These are phyloP conservation scores for Elanus axillaris DNA, from an alignment of 2,113 vertebrate genomes.

Conservation along the genomic window DNA sequence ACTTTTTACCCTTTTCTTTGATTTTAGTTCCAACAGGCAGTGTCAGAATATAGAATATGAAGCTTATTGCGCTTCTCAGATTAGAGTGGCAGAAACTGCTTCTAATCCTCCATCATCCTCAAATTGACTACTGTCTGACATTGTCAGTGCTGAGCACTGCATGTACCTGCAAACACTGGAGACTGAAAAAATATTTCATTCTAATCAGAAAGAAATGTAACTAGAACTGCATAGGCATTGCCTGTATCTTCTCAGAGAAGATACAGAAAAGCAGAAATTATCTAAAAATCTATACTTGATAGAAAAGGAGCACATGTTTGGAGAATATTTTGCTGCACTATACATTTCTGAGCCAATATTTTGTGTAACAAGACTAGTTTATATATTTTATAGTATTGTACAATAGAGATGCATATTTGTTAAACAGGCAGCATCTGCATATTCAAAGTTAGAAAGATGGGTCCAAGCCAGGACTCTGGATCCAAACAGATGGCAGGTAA, in stretches of 20 bases:
- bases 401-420: neutral
- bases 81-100: conserved; percentile 4
- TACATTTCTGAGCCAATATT: neutral
- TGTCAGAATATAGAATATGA: conserved; percentile 8
- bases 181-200: conserved; percentile 3
- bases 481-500: conserved; percentile 12
- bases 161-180: neutral
- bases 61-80: neutral
- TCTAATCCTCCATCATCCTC: conserved; percentile 40
- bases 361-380: neutral
- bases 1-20: neutral
- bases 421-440: neutral
- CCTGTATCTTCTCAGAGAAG: neutral
- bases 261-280: neutral
- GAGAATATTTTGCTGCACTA: neutral
- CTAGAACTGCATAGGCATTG: neutral
- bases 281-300: neutral
- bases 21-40: neutral
- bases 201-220: neutral
- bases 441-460: neutral
- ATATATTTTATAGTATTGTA: neutral
- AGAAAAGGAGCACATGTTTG: neutral
- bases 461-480: neutral
- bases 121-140: conserved; percentile 26
- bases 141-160: neutral